A percentile compares a stretch with the other conserved stretches of the same genome.
Evolutionary conservation across 2,113 vertebrate species (phyloP).

Genomic region (Tringa solitaria): DNA sequence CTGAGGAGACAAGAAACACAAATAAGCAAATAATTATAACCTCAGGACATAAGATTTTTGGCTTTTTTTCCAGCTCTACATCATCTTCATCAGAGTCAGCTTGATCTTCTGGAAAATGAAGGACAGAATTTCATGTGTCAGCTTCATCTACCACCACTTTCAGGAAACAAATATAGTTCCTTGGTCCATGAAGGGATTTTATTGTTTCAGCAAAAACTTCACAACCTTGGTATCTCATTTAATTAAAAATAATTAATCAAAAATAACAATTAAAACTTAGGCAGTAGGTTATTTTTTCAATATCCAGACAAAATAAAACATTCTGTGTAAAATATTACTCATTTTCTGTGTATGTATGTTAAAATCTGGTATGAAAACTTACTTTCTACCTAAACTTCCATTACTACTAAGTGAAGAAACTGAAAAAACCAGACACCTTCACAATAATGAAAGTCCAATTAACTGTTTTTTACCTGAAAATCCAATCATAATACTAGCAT

Average conservation of each 20-base stretch:
- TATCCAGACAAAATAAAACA: neutral
- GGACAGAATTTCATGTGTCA: neutral
- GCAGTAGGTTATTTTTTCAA: neutral
- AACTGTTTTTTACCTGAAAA: neutral
- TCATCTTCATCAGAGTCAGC: neutral
- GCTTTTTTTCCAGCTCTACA: neutral
- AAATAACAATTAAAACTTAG: neutral
- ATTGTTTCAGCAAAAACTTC: neutral
- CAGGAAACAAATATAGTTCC: neutral
- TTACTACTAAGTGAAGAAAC: neutral
- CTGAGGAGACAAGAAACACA: neutral
- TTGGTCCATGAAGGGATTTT: neutral
- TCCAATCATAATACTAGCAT: neutral
- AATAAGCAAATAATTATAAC: slow-evolving; percentile 8
- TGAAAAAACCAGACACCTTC: neutral
- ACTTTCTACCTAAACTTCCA: neutral
- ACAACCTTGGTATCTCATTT: neutral
- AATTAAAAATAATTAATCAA: neutral
- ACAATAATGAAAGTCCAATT: neutral
- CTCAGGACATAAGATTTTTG: rapidly evolving
- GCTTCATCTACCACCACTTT: neutral
- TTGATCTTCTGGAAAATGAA: neutral
- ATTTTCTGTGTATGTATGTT: neutral
- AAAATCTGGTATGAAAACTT: neutral
- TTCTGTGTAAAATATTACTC: neutral